These are phyloP conservation scores for Parnassius mnemosyne DNA, from an alignment of 2,888 invertebrate species.

Conservation along the genomic window DNA sequence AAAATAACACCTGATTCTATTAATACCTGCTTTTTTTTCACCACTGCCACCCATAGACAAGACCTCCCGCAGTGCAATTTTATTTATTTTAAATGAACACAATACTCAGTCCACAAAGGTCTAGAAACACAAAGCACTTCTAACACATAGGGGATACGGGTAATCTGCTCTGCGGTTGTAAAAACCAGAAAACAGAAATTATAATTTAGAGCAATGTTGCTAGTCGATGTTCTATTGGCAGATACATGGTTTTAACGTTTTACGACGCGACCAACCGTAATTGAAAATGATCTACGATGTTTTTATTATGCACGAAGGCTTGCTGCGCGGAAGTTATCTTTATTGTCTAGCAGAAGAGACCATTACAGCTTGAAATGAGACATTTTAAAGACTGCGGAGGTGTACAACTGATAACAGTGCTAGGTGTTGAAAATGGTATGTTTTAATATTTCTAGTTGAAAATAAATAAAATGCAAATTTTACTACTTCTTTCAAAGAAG, in stretches of 20 bases:
- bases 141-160: conserved; percentile 70
- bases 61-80: conserved; percentile 25
- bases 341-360: background rate
- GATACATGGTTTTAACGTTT: conserved; percentile 36
- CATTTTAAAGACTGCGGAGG: background rate
- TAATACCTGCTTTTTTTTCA: background rate
- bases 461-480: no score
- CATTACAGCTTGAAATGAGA: background rate
- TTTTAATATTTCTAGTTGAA: conserved; percentile 1
- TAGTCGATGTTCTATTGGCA: conserved; percentile 38
- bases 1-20: no score
- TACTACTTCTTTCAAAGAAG: no score
- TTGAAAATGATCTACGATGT: conserved; percentile 45
- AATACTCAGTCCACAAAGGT: conserved; percentile 30
- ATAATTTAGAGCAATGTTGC: conserved; percentile 41
- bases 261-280: conserved; percentile 44
- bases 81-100: conserved; percentile 27
- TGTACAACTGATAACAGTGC: conserved; percentile 4
- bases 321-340: background rate
- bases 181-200: conserved; percentile 35
- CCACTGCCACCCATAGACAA: conserved; percentile 22
- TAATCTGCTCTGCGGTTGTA: conserved; percentile 66
- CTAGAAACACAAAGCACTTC: conserved; percentile 38
- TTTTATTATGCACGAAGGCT: conserved; percentile 26
- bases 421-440: conserved; percentile 13